These are phyloP conservation scores for Galago senegalensis DNA, from an alignment of 2,797 vertebrate species.

Conservation along the genomic window DNA sequence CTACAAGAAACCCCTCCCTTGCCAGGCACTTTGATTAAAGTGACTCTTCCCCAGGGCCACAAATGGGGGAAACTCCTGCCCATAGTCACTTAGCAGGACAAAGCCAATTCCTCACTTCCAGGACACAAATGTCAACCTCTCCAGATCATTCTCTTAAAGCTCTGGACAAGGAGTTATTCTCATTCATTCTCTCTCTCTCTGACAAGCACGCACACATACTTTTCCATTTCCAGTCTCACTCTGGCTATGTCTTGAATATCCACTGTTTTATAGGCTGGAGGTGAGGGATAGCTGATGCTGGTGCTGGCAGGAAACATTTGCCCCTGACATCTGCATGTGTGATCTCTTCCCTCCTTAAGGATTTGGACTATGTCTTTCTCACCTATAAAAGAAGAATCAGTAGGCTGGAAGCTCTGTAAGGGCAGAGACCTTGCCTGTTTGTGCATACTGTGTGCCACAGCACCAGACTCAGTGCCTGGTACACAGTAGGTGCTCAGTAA, in stretches of 20 bases:
- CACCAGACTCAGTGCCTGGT: neutral
- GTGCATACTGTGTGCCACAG: neutral
- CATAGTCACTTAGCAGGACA: neutral
- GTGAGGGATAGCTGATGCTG: neutral
- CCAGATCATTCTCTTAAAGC: neutral
- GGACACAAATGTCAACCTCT: neutral
- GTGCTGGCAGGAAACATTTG: neutral
- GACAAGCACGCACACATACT: too few species aligned
- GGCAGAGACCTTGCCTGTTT: neutral
- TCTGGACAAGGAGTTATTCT: neutral
- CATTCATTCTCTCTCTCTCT: neutral
- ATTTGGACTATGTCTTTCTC: neutral
- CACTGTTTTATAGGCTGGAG: neutral
- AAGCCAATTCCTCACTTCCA: neutral
- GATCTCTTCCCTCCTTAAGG: neutral
- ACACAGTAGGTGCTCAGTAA: neutral
- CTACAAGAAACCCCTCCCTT: neutral
- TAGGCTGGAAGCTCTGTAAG: neutral
- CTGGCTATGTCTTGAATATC: neutral
- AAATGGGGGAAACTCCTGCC: fast-evolving
- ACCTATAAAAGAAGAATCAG: neutral
- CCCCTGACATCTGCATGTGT: neutral
- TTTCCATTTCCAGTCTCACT: neutral
- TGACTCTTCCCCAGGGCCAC: neutral
- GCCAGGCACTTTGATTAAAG: neutral